Evolutionary conservation across 1,140 invertebrate species (phyloP), one percentile per base, ranked within the genome.

Genomic region (Cydia strobilella): DNA sequence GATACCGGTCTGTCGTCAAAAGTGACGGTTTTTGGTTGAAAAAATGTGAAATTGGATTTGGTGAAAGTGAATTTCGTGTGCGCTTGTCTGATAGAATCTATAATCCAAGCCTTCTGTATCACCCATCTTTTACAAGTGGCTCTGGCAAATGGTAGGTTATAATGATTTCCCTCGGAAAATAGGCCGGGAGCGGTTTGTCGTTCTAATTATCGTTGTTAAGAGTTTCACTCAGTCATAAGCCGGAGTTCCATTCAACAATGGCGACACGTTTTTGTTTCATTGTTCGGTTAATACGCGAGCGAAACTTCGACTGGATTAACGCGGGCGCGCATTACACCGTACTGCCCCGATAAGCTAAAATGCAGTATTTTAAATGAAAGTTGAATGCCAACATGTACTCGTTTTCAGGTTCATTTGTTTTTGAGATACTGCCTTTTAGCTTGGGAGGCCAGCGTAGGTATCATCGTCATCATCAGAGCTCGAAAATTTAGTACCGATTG

Each of bases 121-220:
- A 2, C 54, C 18, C 7, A 59, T 59, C 6, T 23, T 23, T 59
- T 23, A 20, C 54, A 59, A 59, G n/a, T 31, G 65, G 77, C 39
- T 79, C 77, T 10, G 12, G 31, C 45, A 71, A 69, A 59, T 77
- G 76, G 76, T 76, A 54, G 74, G 71, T 62, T 65, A 75, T 81
- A 81, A 81, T 81, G 80, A 81, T 77, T 79, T 81, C 77, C 79
- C 75, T 59, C 39, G 76, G 74, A 81, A 78, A 81, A 81, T 81
- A 48, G 78, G 73, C n/a, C 65, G 25, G 15, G 65, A 42, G 65
- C 74, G 76, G 75, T 75, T 77, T 74, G 76, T 74, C 75, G 75
- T 80, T 76, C 77, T 80, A 78, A 80, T 78, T 78, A 77, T 78
- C 72, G 79, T 80, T 80, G 77, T 80, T 80, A 77, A 80, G 75